Evolutionary conservation across 2,888 invertebrate genomes (phyloP).

Genomic region (Caenorhabditis zanzibari): DNA sequence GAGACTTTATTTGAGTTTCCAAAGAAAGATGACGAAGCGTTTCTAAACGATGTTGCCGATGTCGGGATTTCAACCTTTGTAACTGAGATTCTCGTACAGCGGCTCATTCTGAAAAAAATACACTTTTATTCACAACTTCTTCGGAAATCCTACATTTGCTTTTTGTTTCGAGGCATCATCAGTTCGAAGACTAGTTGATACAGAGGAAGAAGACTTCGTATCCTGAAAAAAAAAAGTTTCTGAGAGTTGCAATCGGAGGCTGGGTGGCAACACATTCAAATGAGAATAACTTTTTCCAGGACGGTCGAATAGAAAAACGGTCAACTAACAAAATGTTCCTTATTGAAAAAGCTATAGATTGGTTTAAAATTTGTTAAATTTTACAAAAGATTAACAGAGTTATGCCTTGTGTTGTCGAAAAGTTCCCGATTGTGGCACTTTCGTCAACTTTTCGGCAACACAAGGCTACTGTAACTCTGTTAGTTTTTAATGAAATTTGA

Average conservation of each 20-base stretch:
- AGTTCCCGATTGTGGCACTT: too few relatives aligned
- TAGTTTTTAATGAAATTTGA: too few relatives aligned
- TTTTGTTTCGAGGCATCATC: slow-evolving; percentile 13
- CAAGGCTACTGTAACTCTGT: too few relatives aligned
- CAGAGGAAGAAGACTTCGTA: slow-evolving; percentile 2
- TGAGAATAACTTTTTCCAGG: too few relatives aligned
- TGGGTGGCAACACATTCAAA: too few relatives aligned
- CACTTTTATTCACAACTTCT: neutral
- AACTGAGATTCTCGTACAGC: slow-evolving; percentile 50
- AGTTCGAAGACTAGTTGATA: slow-evolving; percentile 16
- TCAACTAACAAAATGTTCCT: too few relatives aligned
- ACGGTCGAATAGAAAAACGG: too few relatives aligned
- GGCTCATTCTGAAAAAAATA: slow-evolving; percentile 32
- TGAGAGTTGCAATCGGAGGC: neutral
- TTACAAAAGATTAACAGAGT: too few relatives aligned
- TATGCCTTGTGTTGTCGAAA: too few relatives aligned
- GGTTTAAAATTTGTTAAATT: too few relatives aligned
- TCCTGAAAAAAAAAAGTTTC: neutral
- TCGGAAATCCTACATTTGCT: neutral
- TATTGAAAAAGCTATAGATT: too few relatives aligned
- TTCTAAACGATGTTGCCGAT: neutral
- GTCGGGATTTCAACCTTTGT: slow-evolving; percentile 20
- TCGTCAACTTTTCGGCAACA: too few relatives aligned
- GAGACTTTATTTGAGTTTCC: neutral
- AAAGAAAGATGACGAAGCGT: neutral